Evolutionary conservation across 2,888 invertebrate genomes (phyloP), one percentile per base, ranked within the genome.

Genomic region (Halictus quadricinctus): DNA sequence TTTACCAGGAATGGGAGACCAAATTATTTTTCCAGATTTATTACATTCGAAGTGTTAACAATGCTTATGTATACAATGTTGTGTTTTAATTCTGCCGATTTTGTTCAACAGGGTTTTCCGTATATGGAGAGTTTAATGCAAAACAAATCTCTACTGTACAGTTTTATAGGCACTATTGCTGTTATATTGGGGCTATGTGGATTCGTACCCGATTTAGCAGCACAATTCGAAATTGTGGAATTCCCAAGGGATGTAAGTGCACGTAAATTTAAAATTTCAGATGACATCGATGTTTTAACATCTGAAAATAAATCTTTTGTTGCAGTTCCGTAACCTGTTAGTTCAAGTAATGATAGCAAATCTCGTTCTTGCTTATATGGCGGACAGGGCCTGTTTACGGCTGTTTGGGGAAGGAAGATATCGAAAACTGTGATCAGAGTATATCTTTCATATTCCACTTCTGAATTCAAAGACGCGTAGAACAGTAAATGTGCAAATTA

Each of bases 81-180:
- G 75, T 25, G 41, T 41, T 74, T 54, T 54, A 74, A 77, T 79
- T 58, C 48, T 4, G 36, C n/a, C 66, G 72, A 81, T 84, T 89
- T 85, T 90, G 82, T 89, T 92, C 94, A 94, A 25, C 94, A 99
- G 99, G 99, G 99, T 10, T 97, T 98, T 94, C 99, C 99, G 4
- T 99, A 98, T 94, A 99, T 99, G 99, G 99, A 99, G 95, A 98
- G 98, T 92, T 95, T 99, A 77, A 95, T 95, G 72, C 98, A 99
- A 94, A 99, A 99, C 95, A 97, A 97, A 93, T 97, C 98, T 6
- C 96, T 99, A 88, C 95, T 99, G 92, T 99, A 98, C 95, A 99
- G 99, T 93, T 96, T 99, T 87, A 90, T 98, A 84, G 96, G 97
- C 87, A 98, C 99, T 10, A 97, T 97, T 48, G 96, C 96, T 50